Conservation (phyloP, 2,113 vertebrate genomes). For the Struthidea cinerea region DNA sequence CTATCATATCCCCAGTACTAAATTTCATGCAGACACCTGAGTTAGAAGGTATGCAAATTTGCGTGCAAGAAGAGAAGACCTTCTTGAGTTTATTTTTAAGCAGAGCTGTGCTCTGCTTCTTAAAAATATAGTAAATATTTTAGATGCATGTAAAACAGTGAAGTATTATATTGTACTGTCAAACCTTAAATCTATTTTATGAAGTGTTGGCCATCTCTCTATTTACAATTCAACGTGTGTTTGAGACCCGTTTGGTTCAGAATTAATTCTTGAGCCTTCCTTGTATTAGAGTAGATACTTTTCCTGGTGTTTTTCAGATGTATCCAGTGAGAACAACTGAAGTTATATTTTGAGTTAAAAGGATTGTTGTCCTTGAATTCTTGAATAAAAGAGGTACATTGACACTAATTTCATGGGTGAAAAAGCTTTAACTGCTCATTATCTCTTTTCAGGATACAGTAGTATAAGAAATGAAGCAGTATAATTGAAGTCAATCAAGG, state of each 20-base stretch:
- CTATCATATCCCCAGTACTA: background rate
- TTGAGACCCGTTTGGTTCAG: background rate
- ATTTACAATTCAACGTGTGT: background rate
- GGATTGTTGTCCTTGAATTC: conserved; percentile 38
- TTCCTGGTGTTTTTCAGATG: background rate
- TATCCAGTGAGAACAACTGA: background rate
- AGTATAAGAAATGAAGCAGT: conserved; percentile 8
- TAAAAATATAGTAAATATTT: background rate
- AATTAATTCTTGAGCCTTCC: background rate
- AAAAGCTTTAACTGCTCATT: conserved; percentile 44
- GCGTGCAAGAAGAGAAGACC: background rate
- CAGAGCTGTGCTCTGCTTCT: background rate
- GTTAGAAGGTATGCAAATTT: background rate
- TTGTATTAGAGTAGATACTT: background rate
- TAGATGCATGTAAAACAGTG: background rate
- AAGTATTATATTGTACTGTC: background rate
- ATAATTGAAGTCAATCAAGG: conserved; percentile 63
- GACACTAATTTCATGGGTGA: conserved; percentile 55
- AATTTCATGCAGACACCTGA: background rate
- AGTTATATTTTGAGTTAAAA: conserved; percentile 23
- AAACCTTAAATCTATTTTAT: background rate
- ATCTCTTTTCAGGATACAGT: conserved; percentile 38
- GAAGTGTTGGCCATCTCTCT: background rate
- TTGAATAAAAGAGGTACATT: conserved; percentile 7
- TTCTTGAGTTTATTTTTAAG: background rate